These are phyloP conservation scores for Tympanuchus pallidicinctus DNA, from an alignment of 2,113 vertebrate genomes.

Conservation along the genomic window DNA sequence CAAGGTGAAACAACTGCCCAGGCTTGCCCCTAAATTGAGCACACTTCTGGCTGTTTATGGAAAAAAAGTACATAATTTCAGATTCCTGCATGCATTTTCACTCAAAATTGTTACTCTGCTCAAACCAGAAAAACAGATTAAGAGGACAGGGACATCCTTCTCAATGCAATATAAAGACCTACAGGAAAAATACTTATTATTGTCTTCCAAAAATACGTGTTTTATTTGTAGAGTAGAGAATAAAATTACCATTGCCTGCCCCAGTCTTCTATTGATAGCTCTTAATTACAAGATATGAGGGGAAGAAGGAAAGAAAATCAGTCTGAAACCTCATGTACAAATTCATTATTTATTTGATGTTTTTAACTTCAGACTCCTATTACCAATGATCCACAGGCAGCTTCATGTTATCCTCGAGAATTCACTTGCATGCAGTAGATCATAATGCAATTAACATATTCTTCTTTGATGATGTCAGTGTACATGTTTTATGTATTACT, in stretches of 20 bases:
- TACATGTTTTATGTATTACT: not conserved
- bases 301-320: not conserved
- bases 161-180: not conserved
- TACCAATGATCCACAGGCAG: not conserved
- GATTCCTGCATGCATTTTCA: not conserved
- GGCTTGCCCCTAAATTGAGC: not conserved
- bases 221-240: not conserved
- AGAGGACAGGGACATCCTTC: not conserved
- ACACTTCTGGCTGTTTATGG: not conserved
- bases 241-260: not conserved
- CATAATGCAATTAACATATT: not conserved
- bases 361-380: not conserved
- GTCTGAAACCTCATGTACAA: not conserved
- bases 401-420: not conserved
- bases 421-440: not conserved
- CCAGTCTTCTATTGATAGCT: not conserved
- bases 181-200: not conserved
- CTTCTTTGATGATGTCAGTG: not conserved
- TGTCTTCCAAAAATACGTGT: not conserved
- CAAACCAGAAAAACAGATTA: not conserved
- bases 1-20: not conserved
- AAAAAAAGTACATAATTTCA: not conserved
- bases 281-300: not conserved
- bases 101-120: not conserved
- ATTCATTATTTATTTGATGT: not conserved